These are phyloP conservation scores for Phaenicophaeus curvirostris DNA, from an alignment of 2,797 vertebrate species.

Conservation along the genomic window DNA sequence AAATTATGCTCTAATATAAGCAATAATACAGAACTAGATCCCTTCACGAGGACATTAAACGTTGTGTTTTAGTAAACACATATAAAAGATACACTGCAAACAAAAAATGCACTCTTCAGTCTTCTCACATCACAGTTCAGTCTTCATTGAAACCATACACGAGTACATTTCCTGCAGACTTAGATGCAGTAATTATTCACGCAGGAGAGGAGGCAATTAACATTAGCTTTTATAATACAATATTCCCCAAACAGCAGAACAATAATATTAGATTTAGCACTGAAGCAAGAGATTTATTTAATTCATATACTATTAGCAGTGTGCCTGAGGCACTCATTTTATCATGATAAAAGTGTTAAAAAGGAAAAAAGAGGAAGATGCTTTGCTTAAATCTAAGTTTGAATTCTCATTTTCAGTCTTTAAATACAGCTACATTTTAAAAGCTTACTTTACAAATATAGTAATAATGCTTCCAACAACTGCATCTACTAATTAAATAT, in stretches of 20 bases:
- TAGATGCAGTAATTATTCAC: not conserved
- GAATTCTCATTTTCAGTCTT: slow-evolving; percentile 37
- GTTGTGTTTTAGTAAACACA: not conserved
- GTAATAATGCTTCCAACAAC: not conserved
- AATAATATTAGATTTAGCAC: slow-evolving; percentile 17
- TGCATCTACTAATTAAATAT: not conserved
- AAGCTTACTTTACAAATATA: slow-evolving; percentile 3
- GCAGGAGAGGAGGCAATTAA: not conserved
- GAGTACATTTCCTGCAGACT: not conserved
- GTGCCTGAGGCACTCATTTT: not conserved
- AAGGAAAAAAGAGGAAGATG: not conserved
- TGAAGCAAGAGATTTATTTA: slow-evolving; percentile 4
- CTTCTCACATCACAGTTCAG: not conserved
- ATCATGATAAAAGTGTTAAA: not conserved
- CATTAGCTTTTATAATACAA: slow-evolving; percentile 2
- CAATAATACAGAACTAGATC: not conserved
- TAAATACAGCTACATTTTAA: slow-evolving; percentile 1
- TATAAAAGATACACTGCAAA: not conserved
- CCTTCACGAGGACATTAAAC: not conserved
- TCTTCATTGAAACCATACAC: not conserved
- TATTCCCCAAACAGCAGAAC: slow-evolving; percentile 13
- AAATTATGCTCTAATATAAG: not conserved
- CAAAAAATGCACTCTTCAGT: not conserved
- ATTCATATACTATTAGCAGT: slow-evolving; percentile 14
- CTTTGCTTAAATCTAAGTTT: not conserved